These are phyloP conservation scores for Calephelis nemesis DNA, from an alignment of 1,140 invertebrate species.

Conservation along the genomic window DNA sequence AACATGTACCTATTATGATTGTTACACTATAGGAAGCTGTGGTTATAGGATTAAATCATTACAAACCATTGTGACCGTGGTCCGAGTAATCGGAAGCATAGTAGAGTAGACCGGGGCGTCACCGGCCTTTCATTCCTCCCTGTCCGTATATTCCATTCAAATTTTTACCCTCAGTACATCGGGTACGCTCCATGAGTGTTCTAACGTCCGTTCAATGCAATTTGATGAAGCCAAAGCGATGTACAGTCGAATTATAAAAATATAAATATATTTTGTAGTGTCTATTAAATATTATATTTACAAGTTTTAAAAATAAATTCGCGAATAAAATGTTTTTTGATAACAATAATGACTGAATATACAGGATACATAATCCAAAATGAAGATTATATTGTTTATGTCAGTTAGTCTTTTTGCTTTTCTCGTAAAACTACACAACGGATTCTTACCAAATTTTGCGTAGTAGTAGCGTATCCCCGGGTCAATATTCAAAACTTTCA, in stretches of 20 bases:
- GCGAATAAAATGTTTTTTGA: too few species aligned
- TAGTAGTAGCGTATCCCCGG: too few species aligned
- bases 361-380: too few species aligned
- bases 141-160: conserved; percentile 72
- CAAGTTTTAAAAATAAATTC: too few species aligned
- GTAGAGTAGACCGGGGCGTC: conserved; percentile 51
- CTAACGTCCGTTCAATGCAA: conserved; percentile 75
- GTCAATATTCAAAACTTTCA: too few species aligned
- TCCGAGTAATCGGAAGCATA: conserved; percentile 65
- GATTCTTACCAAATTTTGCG: too few species aligned
- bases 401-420: too few species aligned
- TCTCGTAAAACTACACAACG: too few species aligned
- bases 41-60: conserved; percentile 53
- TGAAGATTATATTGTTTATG: too few species aligned
- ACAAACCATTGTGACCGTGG: conserved; percentile 64
- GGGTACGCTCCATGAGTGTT: conserved; percentile 66
- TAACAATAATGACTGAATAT: too few species aligned
- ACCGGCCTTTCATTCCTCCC: conserved; percentile 58
- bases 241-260: conserved; percentile 30
- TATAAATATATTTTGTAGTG: background rate
- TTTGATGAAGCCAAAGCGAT: conserved; percentile 71
- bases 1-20: too few species aligned
- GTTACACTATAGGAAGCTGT: conserved; percentile 26
- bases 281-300: too few species aligned
- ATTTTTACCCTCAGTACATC: conserved; percentile 71